Percentiles rank a stretch among this genome's conserved stretches.
These are phyloP conservation scores for Drosophila kanapiae DNA, from an alignment of 1,140 invertebrate species.

Conservation along the genomic window DNA sequence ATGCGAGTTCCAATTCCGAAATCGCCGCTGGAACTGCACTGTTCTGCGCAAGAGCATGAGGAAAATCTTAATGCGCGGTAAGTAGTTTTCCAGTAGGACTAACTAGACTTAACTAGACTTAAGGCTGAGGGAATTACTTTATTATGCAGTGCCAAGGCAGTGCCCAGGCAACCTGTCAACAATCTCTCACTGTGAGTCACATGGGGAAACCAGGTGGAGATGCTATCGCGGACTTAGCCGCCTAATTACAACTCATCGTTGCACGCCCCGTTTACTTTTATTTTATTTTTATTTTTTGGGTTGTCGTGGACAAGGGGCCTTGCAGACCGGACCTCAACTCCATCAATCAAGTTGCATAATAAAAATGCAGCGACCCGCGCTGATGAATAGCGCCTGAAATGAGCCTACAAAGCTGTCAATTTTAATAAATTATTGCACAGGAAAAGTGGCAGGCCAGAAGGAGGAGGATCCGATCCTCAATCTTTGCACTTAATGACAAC, in stretches of 20 bases:
- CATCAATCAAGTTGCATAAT: slow-evolving; percentile 85
- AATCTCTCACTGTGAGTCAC: slow-evolving; percentile 37
- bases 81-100: slow-evolving; percentile 60
- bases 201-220: slow-evolving; percentile 23
- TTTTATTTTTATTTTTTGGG: slow-evolving; percentile 19
- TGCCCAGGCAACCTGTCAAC: slow-evolving; percentile 57
- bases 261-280: slow-evolving; percentile 38
- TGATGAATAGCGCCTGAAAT: slow-evolving; percentile 85
- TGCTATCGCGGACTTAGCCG: slow-evolving; percentile 37
- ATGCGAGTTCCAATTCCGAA: slow-evolving; percentile 94
- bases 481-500: slow-evolving; percentile 75
- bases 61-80: slow-evolving; percentile 93
- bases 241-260: slow-evolving; percentile 77
- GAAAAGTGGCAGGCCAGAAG: slow-evolving; percentile 38
- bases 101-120: slow-evolving; percentile 21
- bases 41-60: slow-evolving; percentile 91
- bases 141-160: slow-evolving; percentile 57
- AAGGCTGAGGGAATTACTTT: slow-evolving; percentile 21
- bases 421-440: slow-evolving; percentile 83
- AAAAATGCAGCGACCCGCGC: slow-evolving; percentile 76
- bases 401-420: slow-evolving; percentile 85
- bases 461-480: slow-evolving; percentile 22
- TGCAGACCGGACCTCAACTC: slow-evolving; percentile 62
- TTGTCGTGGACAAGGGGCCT: slow-evolving; percentile 57
- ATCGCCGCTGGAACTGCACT: slow-evolving; percentile 94